Evolutionary conservation across 2,797 vertebrate species (phyloP), one percentile per base, ranked within the genome.

Genomic region (Podarcis lilfordi): DNA sequence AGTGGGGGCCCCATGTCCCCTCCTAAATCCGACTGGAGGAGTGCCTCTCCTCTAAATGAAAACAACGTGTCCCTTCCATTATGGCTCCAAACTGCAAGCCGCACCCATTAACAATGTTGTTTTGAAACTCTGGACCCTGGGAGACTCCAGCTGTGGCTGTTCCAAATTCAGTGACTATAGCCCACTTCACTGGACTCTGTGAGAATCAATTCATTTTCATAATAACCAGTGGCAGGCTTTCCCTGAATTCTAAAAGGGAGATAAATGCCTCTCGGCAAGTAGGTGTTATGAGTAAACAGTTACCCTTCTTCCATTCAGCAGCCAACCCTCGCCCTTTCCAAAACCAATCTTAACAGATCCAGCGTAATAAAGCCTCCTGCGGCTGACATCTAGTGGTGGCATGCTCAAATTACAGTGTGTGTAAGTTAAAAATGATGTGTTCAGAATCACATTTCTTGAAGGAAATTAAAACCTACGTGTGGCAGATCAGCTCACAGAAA

Each of bases 301-400:
- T 40, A 68, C 78, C 8, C 68, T 81, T 76, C 61, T 76, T 66
- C 61, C 13, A 80, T 35, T 79, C 61, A 75, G 68, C 29, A 66
- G 35, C 32, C 32, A 37, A 50, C 8, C 35, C 27, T 21, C 75
- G 61, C 59, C 71, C 68, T 71, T 19, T 37, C 29, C 8, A 25
- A 89, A 76, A 29, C 9, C 61, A 50, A 66, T 55, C 32, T 40
- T 25, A 81, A 55, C 19, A 8, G 5, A 85, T 6, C 5, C 2
- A 9, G 0, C 0, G 35, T 83, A 35, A 93, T 91, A 94, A 55
- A 64, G 19, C 86, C 88, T 94, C 89, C 91, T 93, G 64, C 0
- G 89, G 50, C 64, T 95, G 97, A 96, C 97, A 96, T 85, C 96
- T 97, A 96, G 95, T 91, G 96, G 94, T 17, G n/a, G 35, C 8